Conservation (phyloP, 2,888 invertebrate species). For the Meta bourneti region DNA sequence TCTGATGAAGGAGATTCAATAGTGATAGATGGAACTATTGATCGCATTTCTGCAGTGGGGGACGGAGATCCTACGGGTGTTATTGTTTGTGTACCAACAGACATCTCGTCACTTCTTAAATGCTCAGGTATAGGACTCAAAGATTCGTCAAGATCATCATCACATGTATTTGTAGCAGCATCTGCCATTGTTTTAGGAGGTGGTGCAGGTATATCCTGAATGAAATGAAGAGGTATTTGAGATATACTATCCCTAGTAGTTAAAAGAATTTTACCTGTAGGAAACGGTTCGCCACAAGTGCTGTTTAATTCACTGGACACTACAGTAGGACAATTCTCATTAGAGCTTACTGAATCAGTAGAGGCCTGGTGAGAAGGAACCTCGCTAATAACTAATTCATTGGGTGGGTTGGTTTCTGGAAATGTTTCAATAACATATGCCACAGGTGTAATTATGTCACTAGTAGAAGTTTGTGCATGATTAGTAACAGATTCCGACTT, state of each 20-base stretch:
- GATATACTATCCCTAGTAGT: slow-evolving; percentile 66
- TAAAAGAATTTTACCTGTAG: slow-evolving; percentile 72
- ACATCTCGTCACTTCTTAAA: slow-evolving; percentile 71
- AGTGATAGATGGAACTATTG: slow-evolving; percentile 15
- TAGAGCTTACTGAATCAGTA: slow-evolving; percentile 66
- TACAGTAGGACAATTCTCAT: slow-evolving; percentile 68
- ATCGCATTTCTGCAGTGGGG: slow-evolving; percentile 40
- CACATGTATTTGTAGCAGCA: slow-evolving; percentile 77
- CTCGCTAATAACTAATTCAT: background rate
- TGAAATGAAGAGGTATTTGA: slow-evolving; percentile 74
- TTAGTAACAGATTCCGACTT: slow-evolving; percentile 10
- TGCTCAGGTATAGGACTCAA: slow-evolving; percentile 47
- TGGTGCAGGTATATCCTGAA: slow-evolving; percentile 58
- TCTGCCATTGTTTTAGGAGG: slow-evolving; percentile 74
- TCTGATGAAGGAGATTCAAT: background rate
- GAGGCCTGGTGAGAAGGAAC: slow-evolving; percentile 52
- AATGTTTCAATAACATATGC: slow-evolving; percentile 57
- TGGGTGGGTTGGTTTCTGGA: slow-evolving; percentile 22
- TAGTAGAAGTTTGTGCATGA: slow-evolving; percentile 39
- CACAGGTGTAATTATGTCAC: slow-evolving; percentile 34
- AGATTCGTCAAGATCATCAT: slow-evolving; percentile 74
- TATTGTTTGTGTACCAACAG: slow-evolving; percentile 77
- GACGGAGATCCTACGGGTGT: slow-evolving; percentile 71
- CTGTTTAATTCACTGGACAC: slow-evolving; percentile 67
- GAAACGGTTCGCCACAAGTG: slow-evolving; percentile 71